Evolutionary conservation across 2,113 vertebrate genomes (phyloP).

Genomic region (Conger conger): DNA sequence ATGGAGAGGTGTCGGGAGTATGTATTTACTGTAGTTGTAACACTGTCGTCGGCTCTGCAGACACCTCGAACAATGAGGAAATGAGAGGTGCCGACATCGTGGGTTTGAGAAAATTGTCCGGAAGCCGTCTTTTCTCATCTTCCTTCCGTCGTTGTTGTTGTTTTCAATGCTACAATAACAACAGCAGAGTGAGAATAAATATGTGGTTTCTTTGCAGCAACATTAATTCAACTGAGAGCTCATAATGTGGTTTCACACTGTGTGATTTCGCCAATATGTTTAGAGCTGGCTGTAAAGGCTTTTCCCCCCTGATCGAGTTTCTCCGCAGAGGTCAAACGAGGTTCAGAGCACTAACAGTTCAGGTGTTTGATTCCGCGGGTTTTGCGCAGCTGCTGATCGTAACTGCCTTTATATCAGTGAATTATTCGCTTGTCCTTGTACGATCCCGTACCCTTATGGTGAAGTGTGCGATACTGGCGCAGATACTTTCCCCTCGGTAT

Average conservation of each 20-base stretch:
- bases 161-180: neutral
- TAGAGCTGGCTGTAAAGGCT: neutral
- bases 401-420: too few relatives aligned
- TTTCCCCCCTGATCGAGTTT: neutral
- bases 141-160: neutral
- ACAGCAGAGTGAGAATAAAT: neutral
- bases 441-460: neutral
- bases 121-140: neutral
- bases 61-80: neutral
- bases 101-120: neutral
- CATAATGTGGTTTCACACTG: neutral
- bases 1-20: neutral
- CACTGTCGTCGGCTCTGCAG: neutral
- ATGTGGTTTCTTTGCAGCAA: neutral
- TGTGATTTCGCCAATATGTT: neutral
- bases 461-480: neutral
- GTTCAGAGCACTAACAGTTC: neutral
- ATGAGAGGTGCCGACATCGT: neutral
- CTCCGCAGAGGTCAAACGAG: neutral
- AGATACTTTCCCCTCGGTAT: neutral
- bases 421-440: too few relatives aligned
- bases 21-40: neutral
- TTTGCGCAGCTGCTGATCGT: neutral
- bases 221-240: slow-evolving; percentile 9
- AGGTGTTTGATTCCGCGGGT: neutral